Evolutionary conservation across 1,140 invertebrate species (phyloP).

Genomic region (Pissodes strobi): DNA sequence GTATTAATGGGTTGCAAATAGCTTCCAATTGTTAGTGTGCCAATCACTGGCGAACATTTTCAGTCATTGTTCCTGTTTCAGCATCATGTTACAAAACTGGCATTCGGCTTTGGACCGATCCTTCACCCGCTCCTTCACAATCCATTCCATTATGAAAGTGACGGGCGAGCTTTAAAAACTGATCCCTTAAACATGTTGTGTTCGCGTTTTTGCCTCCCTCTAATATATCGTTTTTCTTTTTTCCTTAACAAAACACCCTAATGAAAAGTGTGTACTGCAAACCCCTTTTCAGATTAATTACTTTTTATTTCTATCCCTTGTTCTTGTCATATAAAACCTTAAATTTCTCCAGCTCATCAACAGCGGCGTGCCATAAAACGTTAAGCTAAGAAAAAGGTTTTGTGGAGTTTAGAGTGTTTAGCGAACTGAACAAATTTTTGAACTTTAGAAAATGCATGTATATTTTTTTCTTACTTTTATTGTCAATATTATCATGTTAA

Average conservation of each 20-base stretch:
- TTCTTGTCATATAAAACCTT: too few relatives aligned
- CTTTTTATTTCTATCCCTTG: not conserved
- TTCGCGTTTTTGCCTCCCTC: not conserved
- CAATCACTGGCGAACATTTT: not conserved
- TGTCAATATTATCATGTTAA: too few relatives aligned
- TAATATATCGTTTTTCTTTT: conserved; percentile 3
- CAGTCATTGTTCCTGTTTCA: conserved; percentile 1
- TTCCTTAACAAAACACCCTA: not conserved
- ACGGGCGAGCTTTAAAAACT: conserved; percentile 1
- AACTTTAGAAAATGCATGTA: too few relatives aligned
- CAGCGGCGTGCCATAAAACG: too few relatives aligned
- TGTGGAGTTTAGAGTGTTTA: too few relatives aligned
- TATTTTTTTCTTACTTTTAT: too few relatives aligned
- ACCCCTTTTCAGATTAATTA: not conserved
- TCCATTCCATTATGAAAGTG: conserved; percentile 3
- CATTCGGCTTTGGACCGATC: not conserved
- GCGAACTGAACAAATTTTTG: too few relatives aligned
- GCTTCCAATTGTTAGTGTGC: not conserved
- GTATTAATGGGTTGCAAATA: not conserved
- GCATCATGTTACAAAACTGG: not conserved
- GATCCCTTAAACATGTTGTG: not conserved
- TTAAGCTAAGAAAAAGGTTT: too few relatives aligned
- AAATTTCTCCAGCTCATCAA: too few relatives aligned
- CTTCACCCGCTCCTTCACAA: conserved; percentile 1
- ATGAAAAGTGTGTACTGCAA: not conserved